Evolutionary conservation across 2,888 invertebrate species (phyloP).

Genomic region (Drosophila hamatofila): DNA sequence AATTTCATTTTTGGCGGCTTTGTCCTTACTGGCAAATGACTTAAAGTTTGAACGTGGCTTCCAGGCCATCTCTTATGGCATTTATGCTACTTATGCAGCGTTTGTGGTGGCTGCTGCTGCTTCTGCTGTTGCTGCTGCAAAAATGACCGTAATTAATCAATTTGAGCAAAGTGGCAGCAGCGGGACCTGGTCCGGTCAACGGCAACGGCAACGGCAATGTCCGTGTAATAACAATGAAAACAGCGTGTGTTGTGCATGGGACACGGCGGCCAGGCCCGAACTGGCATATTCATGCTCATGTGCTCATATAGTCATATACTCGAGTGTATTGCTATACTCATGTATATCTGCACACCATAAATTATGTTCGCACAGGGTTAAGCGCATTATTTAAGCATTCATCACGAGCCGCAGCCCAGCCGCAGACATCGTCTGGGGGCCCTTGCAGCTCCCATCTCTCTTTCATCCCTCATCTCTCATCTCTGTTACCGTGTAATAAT

Average conservation of each 20-base stretch:
- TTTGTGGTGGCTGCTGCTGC: conserved; percentile 29
- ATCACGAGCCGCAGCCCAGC: conserved; percentile 66
- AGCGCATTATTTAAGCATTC: conserved; percentile 82
- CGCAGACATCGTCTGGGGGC: conserved; percentile 9
- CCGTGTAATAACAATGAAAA: conserved; percentile 79
- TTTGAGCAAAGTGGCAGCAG: conserved; percentile 75
- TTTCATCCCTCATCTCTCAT: conserved; percentile 44
- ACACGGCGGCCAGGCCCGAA: conserved; percentile 11
- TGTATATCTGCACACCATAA: conserved; percentile 82
- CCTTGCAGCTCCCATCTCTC: conserved; percentile 39
- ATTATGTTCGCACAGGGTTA: conserved; percentile 83
- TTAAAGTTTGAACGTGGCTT: conserved; percentile 56
- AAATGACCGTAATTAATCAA: conserved; percentile 82
- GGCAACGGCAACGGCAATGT: conserved; percentile 74
- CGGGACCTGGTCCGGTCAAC: conserved; percentile 59
- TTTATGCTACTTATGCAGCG: conserved; percentile 75
- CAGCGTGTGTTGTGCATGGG: conserved; percentile 68
- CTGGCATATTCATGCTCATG: background rate
- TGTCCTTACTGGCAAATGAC: conserved; percentile 77
- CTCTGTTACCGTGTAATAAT: conserved; percentile 72
- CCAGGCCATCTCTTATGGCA: conserved; percentile 67
- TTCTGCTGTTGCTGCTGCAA: conserved; percentile 25
- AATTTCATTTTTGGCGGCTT: conserved; percentile 76
- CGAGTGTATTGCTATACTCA: conserved; percentile 53
- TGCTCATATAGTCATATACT: conserved; percentile 28